Conservation (phyloP, 2,113 vertebrate genomes). For the Suricata suricatta region DNA sequence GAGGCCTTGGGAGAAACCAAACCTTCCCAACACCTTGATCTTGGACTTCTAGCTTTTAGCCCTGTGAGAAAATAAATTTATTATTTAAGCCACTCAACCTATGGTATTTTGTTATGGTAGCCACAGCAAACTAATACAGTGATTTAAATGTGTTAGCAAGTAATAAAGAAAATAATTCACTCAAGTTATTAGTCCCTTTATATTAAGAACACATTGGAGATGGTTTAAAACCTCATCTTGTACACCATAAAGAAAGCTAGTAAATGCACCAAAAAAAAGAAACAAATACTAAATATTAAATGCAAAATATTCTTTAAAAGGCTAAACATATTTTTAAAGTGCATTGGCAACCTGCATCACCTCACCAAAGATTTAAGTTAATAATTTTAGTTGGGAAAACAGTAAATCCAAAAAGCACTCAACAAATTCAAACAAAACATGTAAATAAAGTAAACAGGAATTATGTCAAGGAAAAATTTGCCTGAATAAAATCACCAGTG, state of each 20-base stretch:
- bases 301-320: not conserved
- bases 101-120: not conserved
- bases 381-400: slow-evolving; percentile 9
- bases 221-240: not conserved
- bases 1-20: not conserved
- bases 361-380: not conserved
- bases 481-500: not conserved
- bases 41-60: not conserved
- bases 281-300: slow-evolving; percentile 9
- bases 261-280: not conserved
- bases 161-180: not conserved
- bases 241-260: not conserved
- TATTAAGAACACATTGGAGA: not conserved
- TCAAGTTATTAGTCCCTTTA: not conserved
- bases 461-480: not conserved
- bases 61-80: not conserved
- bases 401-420: not conserved
- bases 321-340: not conserved
- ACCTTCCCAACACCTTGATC: not conserved
- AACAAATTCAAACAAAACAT: slow-evolving; percentile 17
- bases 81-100: not conserved
- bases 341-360: not conserved
- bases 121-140: not conserved
- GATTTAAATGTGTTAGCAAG: not conserved
- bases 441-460: not conserved